Conservation (phyloP, 2,113 vertebrate genomes). For the Pao palembangensis region DNA sequence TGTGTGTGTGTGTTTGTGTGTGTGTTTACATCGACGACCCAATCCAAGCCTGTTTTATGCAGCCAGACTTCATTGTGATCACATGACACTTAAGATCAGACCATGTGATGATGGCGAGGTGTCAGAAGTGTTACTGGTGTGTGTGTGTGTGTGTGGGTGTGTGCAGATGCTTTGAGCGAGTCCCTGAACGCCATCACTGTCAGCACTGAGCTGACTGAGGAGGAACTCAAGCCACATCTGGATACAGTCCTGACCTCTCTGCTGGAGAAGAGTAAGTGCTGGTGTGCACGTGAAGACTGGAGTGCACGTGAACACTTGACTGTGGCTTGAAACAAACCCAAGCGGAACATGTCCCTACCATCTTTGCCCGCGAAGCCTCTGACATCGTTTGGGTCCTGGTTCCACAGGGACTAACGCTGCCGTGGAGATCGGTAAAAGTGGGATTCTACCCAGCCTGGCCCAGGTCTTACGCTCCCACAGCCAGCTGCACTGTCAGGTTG, state of each 20-base stretch:
- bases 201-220: constrained; percentile 70
- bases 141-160: constrained; percentile 3
- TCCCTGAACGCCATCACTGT: constrained; percentile 72
- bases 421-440: constrained; percentile 67
- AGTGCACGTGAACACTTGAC: no score
- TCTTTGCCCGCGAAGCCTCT: no score
- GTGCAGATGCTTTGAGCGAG: constrained; percentile 67
- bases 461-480: constrained; percentile 71
- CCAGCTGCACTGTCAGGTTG: constrained; percentile 72
- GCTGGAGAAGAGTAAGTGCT: constrained; percentile 73
- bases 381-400: neutral
- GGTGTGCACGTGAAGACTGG: neutral
- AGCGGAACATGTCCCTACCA: neutral
- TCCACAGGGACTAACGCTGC: constrained; percentile 76
- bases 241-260: constrained; percentile 65
- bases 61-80: no score
- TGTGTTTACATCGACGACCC: neutral
- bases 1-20: neutral
- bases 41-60: no score
- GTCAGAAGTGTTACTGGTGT: no score
- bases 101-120: neutral
- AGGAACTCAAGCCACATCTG: constrained; percentile 72
- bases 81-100: no score
- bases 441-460: constrained; percentile 73
- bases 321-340: no score